phyloP scores from a whole-genome alignment of 2,113 vertebrate genomes.

The Smithornis capensis region DNA sequence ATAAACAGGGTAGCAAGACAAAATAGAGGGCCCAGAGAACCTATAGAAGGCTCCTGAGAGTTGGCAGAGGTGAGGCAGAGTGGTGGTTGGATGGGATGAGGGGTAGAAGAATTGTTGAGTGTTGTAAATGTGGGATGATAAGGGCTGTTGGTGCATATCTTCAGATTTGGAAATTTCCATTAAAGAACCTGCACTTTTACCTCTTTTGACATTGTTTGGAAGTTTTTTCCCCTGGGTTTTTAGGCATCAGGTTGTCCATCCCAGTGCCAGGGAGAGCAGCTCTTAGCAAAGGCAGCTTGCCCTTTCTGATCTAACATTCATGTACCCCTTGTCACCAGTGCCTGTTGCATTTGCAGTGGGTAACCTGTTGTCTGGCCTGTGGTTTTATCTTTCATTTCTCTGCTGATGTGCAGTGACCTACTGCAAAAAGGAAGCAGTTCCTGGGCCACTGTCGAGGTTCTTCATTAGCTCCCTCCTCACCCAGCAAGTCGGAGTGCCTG shows the following conservation, averaged over 20 bases:
- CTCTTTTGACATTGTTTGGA: no score
- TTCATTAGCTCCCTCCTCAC: neutral
- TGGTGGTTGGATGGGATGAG: no score
- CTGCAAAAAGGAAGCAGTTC: neutral
- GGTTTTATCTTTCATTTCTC: neutral
- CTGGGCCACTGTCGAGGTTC: rapidly evolving
- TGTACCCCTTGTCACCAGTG: neutral
- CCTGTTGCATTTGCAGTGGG: neutral
- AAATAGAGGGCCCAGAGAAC: no score
- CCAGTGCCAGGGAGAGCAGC: neutral
- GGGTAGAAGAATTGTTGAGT: no score
- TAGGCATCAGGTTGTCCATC: neutral
- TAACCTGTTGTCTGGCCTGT: neutral
- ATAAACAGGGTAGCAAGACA: no score
- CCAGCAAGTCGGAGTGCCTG: rapidly evolving
- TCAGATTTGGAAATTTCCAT: no score
- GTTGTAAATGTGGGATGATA: no score
- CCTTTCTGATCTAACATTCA: neutral
- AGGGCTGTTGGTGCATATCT: no score
- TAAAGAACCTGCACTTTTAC: no score
- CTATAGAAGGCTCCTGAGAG: no score
- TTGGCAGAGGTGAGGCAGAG: no score
- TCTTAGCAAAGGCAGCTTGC: neutral
- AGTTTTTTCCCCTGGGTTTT: no score
- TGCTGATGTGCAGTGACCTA: neutral